Evolutionary conservation across 1,140 invertebrate genomes (phyloP), one percentile per base, ranked within the genome.

Genomic region (Penaeus japonicus): DNA sequence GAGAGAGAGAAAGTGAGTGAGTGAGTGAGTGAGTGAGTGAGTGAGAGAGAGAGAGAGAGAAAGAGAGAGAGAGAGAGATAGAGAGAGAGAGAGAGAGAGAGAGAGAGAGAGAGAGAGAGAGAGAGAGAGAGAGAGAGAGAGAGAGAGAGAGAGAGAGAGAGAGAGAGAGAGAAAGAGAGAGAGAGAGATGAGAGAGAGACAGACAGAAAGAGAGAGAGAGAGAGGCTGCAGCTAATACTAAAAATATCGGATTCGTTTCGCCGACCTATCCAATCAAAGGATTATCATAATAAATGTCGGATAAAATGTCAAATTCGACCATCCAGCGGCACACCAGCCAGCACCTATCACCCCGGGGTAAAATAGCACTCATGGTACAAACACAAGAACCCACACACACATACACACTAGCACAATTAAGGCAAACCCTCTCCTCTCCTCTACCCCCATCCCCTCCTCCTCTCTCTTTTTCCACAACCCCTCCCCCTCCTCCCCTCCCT

Each of bases 141-240:
- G 79, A 12, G 79, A 81, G 79, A 54, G 79, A 81, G 79, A 54
- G 79, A 81, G 79, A 54, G 79, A 81, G 79, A 12, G 79, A 12
- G 79, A 81, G 79, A 81, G 79, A 81, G 79, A 81, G 79, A 81
- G 79, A 81, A 39, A 79, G 77, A 79, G 77, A 79, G 77, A 79
- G 77, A 79, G 30, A 81, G 35, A 5, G 79, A 54, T 30, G 55
- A 55, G 18, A 53, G 24, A 7, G 32, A 55, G 54, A 30, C 24
- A 27, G 57, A 35, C 27, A 54, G 53, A 59, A 32, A 82, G 55
- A 54, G 53, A 55, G 80, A 57, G 47, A 82, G 24, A 57, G 22
- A 39, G 78, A 47, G 78, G n/a, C n/a, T 24, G 62, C 10, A 24
- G 30, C 30, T 70, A 70, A 30, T 70, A 22, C n/a, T 30, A 30